phyloP scores from a whole-genome alignment of 23 tunicate species.

The Halocynthia roretzi region DNA sequence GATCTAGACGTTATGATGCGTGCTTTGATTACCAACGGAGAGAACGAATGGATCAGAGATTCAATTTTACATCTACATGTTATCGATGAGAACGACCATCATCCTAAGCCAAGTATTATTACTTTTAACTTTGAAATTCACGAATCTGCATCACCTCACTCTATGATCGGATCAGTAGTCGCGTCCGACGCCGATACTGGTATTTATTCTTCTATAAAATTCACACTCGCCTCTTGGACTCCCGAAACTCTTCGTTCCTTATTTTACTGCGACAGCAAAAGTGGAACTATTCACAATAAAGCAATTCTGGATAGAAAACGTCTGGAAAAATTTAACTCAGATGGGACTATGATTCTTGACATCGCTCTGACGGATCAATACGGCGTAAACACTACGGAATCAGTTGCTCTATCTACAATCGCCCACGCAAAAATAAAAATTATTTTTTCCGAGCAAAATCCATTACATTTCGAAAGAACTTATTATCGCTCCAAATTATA shows the following conservation, averaged over 20 bases:
- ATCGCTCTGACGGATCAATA: slow-evolving; percentile 37
- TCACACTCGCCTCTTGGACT: no score
- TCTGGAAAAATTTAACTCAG: not conserved
- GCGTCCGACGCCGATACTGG: slow-evolving; percentile 53
- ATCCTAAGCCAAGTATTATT: not conserved
- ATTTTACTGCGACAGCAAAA: slow-evolving; percentile 30
- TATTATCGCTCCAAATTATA: slow-evolving; percentile 8
- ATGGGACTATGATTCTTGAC: slow-evolving; percentile 8
- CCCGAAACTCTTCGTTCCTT: slow-evolving; percentile 1
- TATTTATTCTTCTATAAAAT: slow-evolving; percentile 7
- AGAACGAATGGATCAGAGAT: not conserved
- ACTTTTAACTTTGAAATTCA: not conserved
- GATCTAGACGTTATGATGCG: not conserved
- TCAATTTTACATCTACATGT: not conserved
- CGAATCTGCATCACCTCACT: slow-evolving; percentile 20
- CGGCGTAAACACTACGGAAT: slow-evolving; percentile 9
- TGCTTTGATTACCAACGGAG: not conserved
- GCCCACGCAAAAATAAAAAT: slow-evolving; percentile 15
- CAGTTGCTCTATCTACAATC: not conserved
- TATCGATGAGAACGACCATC: slow-evolving; percentile 11
- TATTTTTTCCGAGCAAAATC: slow-evolving; percentile 18
- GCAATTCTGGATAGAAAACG: slow-evolving; percentile 14
- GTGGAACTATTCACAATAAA: slow-evolving; percentile 43
- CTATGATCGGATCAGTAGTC: slow-evolving; percentile 28
- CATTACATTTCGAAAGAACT: slow-evolving; percentile 23